Evolutionary conservation across 2,888 invertebrate species (phyloP).

Genomic region (Pogonocherus hispidulus): DNA sequence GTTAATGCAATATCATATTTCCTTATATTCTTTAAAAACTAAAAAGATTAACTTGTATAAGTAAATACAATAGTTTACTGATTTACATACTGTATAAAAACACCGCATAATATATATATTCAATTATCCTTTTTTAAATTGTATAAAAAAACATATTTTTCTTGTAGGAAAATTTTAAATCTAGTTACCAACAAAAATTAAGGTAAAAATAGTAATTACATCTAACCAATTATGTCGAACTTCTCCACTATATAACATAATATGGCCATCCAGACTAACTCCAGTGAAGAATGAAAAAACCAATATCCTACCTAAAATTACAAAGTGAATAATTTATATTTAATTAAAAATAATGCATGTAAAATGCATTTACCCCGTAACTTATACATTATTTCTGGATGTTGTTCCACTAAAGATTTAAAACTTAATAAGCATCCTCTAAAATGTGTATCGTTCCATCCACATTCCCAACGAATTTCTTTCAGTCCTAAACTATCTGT

Average conservation of each 20-base stretch:
- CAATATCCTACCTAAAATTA: conserved; percentile 78
- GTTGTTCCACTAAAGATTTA: conserved; percentile 80
- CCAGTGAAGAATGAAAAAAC: conserved; percentile 95
- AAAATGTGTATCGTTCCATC: conserved; percentile 91
- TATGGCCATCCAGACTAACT: conserved; percentile 90
- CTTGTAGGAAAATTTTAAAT: no score
- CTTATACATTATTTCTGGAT: conserved; percentile 78
- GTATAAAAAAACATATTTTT: no score
- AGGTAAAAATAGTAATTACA: conserved; percentile 71
- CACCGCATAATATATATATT: no score
- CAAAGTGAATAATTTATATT: neutral
- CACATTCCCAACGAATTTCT: conserved; percentile 83
- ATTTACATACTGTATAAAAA: no score
- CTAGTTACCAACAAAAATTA: no score
- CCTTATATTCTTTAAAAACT: conserved; percentile 86
- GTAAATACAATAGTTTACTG: no score
- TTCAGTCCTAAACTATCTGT: conserved; percentile 72
- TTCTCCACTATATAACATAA: conserved; percentile 93
- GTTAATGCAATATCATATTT: conserved; percentile 81
- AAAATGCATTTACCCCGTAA: conserved; percentile 72
- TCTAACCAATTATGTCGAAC: conserved; percentile 95
- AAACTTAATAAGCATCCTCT: conserved; percentile 92
- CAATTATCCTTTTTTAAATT: no score
- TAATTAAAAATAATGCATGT: neutral
- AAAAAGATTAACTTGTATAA: conserved; percentile 59